phyloP scores from a whole-genome alignment of 2,113 vertebrate species.

The human (Homo sapiens) region GRCh38 chrY:16866001-16866500 shows the following conservation, averaged over 20 bases:
- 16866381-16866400: rapidly evolving
- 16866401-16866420: background rate
- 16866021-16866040: too few relatives aligned
- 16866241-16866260: background rate
- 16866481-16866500: rapidly evolving
- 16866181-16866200: background rate
- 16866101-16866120: too few relatives aligned
- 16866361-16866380: rapidly evolving
- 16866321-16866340: too few relatives aligned
- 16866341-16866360: background rate
- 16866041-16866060: too few relatives aligned
- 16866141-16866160: background rate
- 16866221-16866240: background rate
- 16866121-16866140: too few relatives aligned
- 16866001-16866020: too few relatives aligned
- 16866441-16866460: too few relatives aligned
- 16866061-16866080: too few relatives aligned
- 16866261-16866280: background rate
- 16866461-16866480: background rate
- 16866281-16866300: rapidly evolving
- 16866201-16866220: background rate
- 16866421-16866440: background rate
- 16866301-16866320: rapidly evolving
- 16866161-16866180: rapidly evolving
- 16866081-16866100: too few relatives aligned